Base-by-base conservation (phyloP, 1,140 invertebrate species). In the Charaxes varanes region DNA sequence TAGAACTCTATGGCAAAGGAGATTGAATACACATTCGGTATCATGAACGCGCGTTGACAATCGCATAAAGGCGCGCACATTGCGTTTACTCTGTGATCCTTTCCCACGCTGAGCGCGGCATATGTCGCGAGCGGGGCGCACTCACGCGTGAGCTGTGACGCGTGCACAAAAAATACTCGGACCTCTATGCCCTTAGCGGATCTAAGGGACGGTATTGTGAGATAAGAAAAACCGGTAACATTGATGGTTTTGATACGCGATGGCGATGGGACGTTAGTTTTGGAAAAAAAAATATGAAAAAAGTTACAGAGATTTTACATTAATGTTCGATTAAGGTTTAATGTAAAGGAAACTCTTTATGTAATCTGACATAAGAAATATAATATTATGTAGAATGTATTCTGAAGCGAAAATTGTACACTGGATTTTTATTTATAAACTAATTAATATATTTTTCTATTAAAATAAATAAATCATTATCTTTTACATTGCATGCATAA, bases 81-180 rank as follows among this genome's bases (percentile, higher is more conserved):
- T 76, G 67, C 71, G 71, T 59, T 55, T 56, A 44, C 45, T 45
- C 53, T 41, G 45, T 47, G 62, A 64, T 66, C 49, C 69, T 65
- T 77, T 82, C 76, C 78, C 76, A 80, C 76, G 76, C 58, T 70
- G 61, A 69, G 71, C 73, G 72, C 71, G 78, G 67, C 78, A 82
- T 77, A 80, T 82, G 78, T 71, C 78, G 67, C 78, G 73, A 70
- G 74, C 73, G 62, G 61, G 59, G 41, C 59, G 63, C 58, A 62
- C 65, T 73, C 62, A 71, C 62, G 59, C 56, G 62, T 55, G 62
- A 70, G 63, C 66, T 57, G 67, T 66, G 78, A 77, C 77, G 70
- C 71, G 73, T 79, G 72, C 40, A 76, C 62, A 78, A 82, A 79
- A 78, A 78, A 69, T 33, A 50, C 43, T 60, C 48, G 72, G 65